Percentiles rank a stretch among this genome's conserved stretches.
Evolutionary conservation across 2,113 vertebrate species (phyloP).

Genomic region (Eublepharis macularius): DNA sequence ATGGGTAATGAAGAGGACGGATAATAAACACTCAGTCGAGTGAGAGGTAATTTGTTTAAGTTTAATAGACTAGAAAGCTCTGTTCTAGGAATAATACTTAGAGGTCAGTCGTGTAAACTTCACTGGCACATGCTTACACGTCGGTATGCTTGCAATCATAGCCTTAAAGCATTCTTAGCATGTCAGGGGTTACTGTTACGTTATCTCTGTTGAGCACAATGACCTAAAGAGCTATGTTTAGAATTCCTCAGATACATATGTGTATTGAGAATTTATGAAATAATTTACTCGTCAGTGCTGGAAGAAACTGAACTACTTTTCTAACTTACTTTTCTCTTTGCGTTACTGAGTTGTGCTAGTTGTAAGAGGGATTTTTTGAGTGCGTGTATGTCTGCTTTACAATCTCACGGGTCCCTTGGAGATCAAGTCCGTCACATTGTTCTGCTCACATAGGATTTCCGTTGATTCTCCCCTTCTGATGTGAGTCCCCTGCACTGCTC

Average conservation of each 20-base stretch:
- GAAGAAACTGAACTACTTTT: not conserved
- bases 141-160: not conserved
- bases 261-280: not conserved
- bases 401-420: too few relatives aligned
- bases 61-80: not conserved
- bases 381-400: too few relatives aligned
- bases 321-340: not conserved
- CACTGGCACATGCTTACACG: not conserved
- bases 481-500: too few relatives aligned
- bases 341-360: not conserved
- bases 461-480: too few relatives aligned
- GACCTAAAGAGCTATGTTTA: not conserved
- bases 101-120: not conserved
- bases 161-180: not conserved
- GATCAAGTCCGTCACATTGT: too few relatives aligned
- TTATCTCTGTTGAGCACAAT: not conserved
- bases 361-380: too few relatives aligned
- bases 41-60: not conserved
- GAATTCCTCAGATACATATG: not conserved
- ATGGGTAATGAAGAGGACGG: not conserved
- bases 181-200: too few relatives aligned
- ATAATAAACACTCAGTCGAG: not conserved
- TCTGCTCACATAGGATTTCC: too few relatives aligned
- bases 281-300: not conserved
- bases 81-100: not conserved